Conservation (phyloP, 2,113 vertebrate genomes). For the Geothlypis trichas region DNA sequence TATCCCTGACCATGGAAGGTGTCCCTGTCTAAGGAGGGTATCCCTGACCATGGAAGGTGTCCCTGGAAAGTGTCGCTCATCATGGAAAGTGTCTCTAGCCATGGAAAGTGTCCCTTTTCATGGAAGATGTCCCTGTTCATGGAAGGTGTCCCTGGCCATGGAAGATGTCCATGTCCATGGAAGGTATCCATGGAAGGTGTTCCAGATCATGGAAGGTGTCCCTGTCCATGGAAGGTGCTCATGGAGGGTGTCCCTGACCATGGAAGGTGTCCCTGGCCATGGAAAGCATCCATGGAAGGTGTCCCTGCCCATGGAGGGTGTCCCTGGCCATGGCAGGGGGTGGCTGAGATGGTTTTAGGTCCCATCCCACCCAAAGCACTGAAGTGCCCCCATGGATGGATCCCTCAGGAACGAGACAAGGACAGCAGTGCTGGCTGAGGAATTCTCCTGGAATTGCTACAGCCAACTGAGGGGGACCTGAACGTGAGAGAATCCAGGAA, state of each 20-base stretch:
- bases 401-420: background rate
- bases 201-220: background rate
- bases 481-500: rapidly evolving
- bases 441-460: background rate
- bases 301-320: no score
- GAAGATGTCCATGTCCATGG: no score
- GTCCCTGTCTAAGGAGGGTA: no score
- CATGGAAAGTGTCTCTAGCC: rapidly evolving
- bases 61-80: no score
- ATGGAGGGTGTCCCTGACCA: background rate
- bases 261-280: rapidly evolving
- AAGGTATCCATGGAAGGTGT: background rate
- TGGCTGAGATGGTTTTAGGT: background rate
- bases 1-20: background rate
- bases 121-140: no score
- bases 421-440: background rate
- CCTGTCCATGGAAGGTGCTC: background rate
- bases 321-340: background rate
- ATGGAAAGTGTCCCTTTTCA: no score
- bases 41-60: background rate
- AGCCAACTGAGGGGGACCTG: background rate
- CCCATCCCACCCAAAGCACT: background rate
- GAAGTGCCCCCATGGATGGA: rapidly evolving
- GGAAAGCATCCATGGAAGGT: no score
- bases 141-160: no score